A percentile compares a stretch with the other conserved stretches of the same genome.
phyloP scores from a whole-genome alignment of 1,140 invertebrate species.

The Heterodera schachtii region DNA sequence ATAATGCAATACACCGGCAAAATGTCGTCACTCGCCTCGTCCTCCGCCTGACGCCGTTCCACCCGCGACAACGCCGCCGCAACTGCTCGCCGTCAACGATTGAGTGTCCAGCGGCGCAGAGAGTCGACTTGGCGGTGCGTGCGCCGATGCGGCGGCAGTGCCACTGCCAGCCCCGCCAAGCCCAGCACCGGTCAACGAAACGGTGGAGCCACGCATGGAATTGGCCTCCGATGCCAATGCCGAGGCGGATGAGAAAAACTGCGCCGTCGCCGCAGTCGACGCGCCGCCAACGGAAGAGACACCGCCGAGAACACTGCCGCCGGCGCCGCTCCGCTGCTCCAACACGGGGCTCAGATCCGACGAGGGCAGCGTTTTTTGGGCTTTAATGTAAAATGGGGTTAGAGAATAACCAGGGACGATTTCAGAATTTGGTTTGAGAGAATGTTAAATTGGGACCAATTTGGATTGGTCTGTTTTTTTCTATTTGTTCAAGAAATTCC shows the following conservation, averaged over 20 bases:
- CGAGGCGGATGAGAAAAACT: slow-evolving; percentile 8
- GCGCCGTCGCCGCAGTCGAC: neutral
- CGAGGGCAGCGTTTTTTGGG: slow-evolving; percentile 7
- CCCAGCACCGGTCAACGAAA: slow-evolving; percentile 41
- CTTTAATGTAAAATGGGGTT: neutral
- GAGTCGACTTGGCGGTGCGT: neutral
- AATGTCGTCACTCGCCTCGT: neutral
- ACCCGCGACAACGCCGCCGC: no score
- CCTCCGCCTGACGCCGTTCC: neutral
- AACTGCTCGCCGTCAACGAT: neutral
- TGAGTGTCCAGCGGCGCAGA: slow-evolving; percentile 8
- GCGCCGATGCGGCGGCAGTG: neutral
- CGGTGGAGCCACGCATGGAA: slow-evolving; percentile 57
- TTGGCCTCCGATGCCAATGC: slow-evolving; percentile 49
- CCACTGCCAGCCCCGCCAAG: neutral
- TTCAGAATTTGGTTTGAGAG: no score
- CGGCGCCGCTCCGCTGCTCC: slow-evolving; percentile 40
- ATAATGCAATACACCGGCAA: neutral
- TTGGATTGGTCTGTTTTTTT: no score
- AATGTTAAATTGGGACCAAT: no score
- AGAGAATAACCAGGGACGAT: neutral
- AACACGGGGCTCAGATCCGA: slow-evolving; percentile 46
- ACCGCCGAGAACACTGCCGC: neutral
- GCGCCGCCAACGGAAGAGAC: neutral
- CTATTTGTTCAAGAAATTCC: no score